Percentiles rank a stretch among this genome's conserved stretches.
Evolutionary conservation across 2,797 vertebrate genomes (phyloP).

Genomic region (Chromis chromis): DNA sequence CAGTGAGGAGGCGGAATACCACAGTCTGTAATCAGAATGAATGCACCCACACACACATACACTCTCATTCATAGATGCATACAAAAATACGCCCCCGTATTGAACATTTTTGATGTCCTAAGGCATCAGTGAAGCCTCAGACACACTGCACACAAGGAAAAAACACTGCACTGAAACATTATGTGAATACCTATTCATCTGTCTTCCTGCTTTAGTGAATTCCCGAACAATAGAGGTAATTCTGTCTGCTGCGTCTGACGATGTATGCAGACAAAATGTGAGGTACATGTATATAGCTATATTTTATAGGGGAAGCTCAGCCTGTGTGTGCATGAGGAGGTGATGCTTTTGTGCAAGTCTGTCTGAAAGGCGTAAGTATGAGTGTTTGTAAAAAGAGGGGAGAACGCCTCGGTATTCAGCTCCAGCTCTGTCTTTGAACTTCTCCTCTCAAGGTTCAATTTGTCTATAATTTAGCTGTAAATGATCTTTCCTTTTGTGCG

Average conservation of each 20-base stretch:
- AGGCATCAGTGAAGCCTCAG: slow-evolving; percentile 5
- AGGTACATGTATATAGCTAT: slow-evolving; percentile 38
- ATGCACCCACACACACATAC: not conserved
- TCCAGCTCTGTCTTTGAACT: slow-evolving; percentile 69
- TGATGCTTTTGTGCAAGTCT: slow-evolving; percentile 15
- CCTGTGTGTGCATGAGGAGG: not conserved
- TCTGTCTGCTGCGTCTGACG: slow-evolving; percentile 33
- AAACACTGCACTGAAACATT: slow-evolving; percentile 29
- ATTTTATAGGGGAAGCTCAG: slow-evolving; percentile 52
- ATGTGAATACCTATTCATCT: slow-evolving; percentile 51
- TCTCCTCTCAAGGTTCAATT: slow-evolving; percentile 70
- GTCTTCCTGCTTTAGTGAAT: slow-evolving; percentile 44
- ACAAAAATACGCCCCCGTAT: slow-evolving; percentile 33
- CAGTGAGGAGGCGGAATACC: slow-evolving; percentile 52
- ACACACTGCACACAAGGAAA: not conserved
- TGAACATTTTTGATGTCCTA: slow-evolving; percentile 32
- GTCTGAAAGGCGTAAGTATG: slow-evolving; percentile 35
- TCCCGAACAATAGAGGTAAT: slow-evolving; percentile 35
- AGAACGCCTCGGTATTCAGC: slow-evolving; percentile 56
- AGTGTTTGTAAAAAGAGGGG: slow-evolving; percentile 34
- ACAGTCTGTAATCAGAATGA: slow-evolving; percentile 55
- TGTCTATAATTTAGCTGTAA: slow-evolving; percentile 74
- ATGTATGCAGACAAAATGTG: slow-evolving; percentile 29
- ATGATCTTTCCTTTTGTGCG: slow-evolving; percentile 64
- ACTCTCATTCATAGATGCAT: slow-evolving; percentile 40